A percentile compares a stretch with the other conserved stretches of the same genome.
These are phyloP conservation scores for Choristoneura rosaceana DNA, from an alignment of 2,888 invertebrate genomes.

Conservation along the genomic window DNA sequence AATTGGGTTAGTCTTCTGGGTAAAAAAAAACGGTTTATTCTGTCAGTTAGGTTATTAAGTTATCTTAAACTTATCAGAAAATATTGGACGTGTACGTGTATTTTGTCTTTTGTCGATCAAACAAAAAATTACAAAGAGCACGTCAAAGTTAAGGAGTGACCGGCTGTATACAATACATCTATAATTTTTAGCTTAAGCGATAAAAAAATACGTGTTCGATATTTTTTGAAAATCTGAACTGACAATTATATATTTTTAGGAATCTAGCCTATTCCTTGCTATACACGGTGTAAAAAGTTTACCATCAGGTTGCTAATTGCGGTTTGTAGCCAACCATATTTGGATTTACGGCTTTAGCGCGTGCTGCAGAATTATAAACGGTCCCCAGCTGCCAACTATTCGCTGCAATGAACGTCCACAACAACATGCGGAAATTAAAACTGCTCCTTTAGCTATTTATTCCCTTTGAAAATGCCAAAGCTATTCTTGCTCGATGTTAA, in stretches of 20 bases:
- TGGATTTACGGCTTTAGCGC: conserved; percentile 70
- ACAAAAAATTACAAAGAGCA: too few species aligned
- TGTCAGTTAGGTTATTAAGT: too few species aligned
- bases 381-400: conserved; percentile 65
- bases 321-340: conserved; percentile 74
- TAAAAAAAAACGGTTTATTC: too few species aligned
- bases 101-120: too few species aligned
- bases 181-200: too few species aligned
- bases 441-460: conserved; percentile 43
- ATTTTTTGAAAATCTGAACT: too few species aligned
- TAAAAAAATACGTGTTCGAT: too few species aligned
- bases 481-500: conserved; percentile 5
- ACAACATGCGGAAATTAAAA: conserved; percentile 59
- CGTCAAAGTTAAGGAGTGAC: too few species aligned
- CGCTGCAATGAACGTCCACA: conserved; percentile 55
- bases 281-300: conserved; percentile 58
- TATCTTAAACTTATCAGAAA: too few species aligned
- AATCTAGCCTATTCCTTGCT: conserved; percentile 40
- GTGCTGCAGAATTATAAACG: conserved; percentile 70
- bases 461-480: conserved; percentile 11
- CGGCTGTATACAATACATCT: too few species aligned
- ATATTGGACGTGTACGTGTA: too few species aligned
- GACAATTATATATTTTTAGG: too few species aligned
- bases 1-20: conserved; percentile 2
- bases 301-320: conserved; percentile 71